These are phyloP conservation scores for Barypeithes pellucidus DNA, from an alignment of 2,888 invertebrate genomes.

Conservation along the genomic window DNA sequence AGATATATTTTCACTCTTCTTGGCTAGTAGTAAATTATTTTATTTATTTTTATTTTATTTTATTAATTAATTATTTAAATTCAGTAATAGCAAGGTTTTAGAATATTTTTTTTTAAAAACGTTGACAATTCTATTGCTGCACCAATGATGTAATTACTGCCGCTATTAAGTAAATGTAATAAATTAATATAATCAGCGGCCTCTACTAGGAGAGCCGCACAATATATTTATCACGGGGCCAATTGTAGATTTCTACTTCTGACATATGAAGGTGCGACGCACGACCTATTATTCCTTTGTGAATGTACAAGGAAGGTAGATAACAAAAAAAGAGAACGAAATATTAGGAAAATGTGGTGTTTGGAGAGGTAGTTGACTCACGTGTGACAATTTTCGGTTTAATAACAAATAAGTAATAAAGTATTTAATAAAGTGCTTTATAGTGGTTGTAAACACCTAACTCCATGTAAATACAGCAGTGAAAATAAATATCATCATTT, in stretches of 20 bases:
- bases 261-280: constrained; percentile 3
- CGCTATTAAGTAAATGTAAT: too few relatives aligned
- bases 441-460: constrained; percentile 30
- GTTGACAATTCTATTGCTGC: too few relatives aligned
- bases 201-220: background rate
- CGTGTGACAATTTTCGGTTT: constrained; percentile 59
- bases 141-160: too few relatives aligned
- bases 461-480: constrained; percentile 31
- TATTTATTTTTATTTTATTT: too few relatives aligned
- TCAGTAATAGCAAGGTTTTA: too few relatives aligned
- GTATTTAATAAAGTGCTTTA: constrained; percentile 29
- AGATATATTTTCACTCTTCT: too few relatives aligned
- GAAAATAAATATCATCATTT: constrained; percentile 33
- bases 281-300: too few relatives aligned
- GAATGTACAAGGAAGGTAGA: constrained; percentile 5
- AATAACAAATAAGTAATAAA: constrained; percentile 54
- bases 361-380: constrained; percentile 60
- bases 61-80: too few relatives aligned
- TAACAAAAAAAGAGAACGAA: background rate
- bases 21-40: too few relatives aligned
- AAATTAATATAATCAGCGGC: background rate
- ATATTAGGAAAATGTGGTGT: constrained; percentile 45
- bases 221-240: background rate
- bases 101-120: too few relatives aligned
- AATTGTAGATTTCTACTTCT: constrained; percentile 9